These are phyloP conservation scores for Tetanocera ferruginea DNA, from an alignment of 2,888 invertebrate genomes.

Conservation along the genomic window DNA sequence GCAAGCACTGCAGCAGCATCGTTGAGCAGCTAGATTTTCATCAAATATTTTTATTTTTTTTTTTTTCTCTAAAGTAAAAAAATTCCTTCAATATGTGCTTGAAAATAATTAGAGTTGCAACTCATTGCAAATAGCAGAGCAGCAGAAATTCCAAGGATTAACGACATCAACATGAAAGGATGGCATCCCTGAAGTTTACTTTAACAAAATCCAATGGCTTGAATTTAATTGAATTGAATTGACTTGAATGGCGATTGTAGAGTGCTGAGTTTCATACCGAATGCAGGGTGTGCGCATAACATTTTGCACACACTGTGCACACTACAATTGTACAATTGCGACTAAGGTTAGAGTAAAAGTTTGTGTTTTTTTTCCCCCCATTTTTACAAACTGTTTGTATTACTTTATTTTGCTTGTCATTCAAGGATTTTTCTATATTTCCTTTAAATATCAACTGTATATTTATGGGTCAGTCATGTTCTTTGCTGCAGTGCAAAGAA, in stretches of 20 bases:
- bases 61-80: background rate
- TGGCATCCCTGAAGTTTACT: conserved; percentile 6
- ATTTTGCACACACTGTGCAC: no score
- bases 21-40: background rate
- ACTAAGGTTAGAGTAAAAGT: background rate
- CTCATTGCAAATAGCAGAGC: background rate
- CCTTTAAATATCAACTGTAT: background rate
- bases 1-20: background rate
- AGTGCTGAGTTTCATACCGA: background rate
- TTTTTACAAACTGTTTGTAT: background rate
- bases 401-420: background rate
- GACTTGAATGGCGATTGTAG: background rate
- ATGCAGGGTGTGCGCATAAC: no score
- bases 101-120: conserved; percentile 15
- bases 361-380: background rate
- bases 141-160: background rate
- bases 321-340: background rate
- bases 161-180: background rate
- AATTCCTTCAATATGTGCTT: background rate
- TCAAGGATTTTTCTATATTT: background rate
- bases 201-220: conserved; percentile 18
- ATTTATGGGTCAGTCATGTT: background rate
- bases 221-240: conserved; percentile 27
- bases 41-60: background rate
- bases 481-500: background rate